These are phyloP conservation scores for Tetropium fuscum DNA, from an alignment of 2,888 invertebrate genomes.

Conservation along the genomic window DNA sequence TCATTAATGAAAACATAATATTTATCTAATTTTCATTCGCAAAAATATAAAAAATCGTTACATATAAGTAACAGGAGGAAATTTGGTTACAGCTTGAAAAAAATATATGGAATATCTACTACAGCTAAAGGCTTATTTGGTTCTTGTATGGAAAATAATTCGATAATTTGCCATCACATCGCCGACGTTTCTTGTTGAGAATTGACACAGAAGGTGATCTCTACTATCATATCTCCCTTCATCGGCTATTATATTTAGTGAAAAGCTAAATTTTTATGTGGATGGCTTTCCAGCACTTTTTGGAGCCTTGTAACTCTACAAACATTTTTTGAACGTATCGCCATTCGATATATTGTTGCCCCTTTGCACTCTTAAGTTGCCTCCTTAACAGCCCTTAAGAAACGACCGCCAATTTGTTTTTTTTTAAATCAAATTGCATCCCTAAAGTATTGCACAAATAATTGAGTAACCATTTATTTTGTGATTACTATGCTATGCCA, in stretches of 20 bases:
- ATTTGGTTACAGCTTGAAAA: slow-evolving; percentile 13
- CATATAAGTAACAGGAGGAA: slow-evolving; percentile 21
- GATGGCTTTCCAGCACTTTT: slow-evolving; percentile 7
- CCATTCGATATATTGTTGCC: no score
- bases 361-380: no score
- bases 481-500: no score
- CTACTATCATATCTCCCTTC: slow-evolving; percentile 5
- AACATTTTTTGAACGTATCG: no score
- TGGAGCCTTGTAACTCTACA: no score
- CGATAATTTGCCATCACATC: slow-evolving; percentile 18
- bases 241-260: slow-evolving; percentile 3
- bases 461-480: no score
- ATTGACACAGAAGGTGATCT: slow-evolving; percentile 12
- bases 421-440: no score
- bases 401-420: no score
- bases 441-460: no score
- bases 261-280: slow-evolving; percentile 8
- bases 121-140: not conserved
- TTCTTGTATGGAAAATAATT: not conserved
- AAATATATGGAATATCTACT: slow-evolving; percentile 8
- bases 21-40: not conserved
- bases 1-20: no score
- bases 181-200: slow-evolving; percentile 11
- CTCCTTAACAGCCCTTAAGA: no score
- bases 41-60: slow-evolving; percentile 1